phyloP scores from a whole-genome alignment of 2,113 vertebrate species.

The Pica pica region DNA sequence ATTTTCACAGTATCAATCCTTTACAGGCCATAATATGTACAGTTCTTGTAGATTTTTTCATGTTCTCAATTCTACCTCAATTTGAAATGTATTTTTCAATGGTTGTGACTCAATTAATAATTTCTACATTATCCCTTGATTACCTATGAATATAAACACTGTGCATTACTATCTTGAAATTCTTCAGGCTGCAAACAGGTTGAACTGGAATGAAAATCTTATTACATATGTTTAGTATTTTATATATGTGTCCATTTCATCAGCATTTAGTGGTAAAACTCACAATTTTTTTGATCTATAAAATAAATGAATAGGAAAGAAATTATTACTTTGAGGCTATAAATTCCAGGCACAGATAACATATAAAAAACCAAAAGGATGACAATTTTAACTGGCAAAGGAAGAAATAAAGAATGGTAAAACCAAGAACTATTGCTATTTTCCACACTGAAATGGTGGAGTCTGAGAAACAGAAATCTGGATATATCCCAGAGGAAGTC shows the following conservation, averaged over 20 bases:
- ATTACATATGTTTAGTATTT: not conserved
- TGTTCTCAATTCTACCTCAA: constrained; percentile 19
- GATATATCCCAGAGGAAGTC: constrained; percentile 39
- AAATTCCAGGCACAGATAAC: not conserved
- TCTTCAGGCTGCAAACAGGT: constrained; percentile 17
- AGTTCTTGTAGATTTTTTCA: not conserved
- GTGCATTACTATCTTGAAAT: constrained; percentile 25
- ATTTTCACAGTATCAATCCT: not conserved
- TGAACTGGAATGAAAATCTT: not conserved
- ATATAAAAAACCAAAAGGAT: constrained; percentile 15
- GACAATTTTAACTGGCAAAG: constrained; percentile 29
- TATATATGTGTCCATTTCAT: not conserved
- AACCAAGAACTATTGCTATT: constrained; percentile 21
- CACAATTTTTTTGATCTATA: not conserved
- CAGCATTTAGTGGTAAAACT: not conserved
- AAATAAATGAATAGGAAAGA: not conserved
- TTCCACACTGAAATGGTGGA: constrained; percentile 48
- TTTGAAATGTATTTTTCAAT: constrained; percentile 37
- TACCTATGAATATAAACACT: not conserved
- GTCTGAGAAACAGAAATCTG: constrained; percentile 55
- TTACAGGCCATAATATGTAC: not conserved
- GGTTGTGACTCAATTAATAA: constrained; percentile 14
- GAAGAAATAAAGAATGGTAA: constrained; percentile 39
- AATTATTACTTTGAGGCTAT: not conserved
- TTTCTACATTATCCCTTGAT: constrained; percentile 39